phyloP scores from a whole-genome alignment of 2,797 vertebrate species.

The Notoglanidium macrostoma region DNA sequence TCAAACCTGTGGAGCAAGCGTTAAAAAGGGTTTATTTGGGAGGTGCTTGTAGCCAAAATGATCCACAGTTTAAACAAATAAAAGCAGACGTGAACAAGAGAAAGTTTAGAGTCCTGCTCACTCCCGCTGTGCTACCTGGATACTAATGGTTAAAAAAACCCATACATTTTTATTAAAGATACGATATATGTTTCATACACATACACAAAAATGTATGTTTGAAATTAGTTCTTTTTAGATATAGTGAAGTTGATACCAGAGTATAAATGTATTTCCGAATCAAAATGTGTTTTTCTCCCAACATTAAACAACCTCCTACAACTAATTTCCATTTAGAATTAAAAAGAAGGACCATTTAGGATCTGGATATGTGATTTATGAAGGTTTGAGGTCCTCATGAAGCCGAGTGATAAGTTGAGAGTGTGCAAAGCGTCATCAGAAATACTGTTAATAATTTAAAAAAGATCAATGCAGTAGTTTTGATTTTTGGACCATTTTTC shows the following conservation, averaged over 20 bases:
- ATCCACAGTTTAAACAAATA: neutral
- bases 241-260: neutral
- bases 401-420: neutral
- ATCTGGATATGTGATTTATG: too few relatives aligned
- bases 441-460: neutral
- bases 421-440: neutral
- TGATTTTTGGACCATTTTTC: neutral
- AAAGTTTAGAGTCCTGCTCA: neutral
- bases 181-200: neutral
- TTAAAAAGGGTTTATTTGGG: neutral
- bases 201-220: neutral
- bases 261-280: neutral
- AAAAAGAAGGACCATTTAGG: neutral
- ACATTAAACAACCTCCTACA: neutral
- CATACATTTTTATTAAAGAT: too few relatives aligned
- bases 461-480: neutral
- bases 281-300: neutral
- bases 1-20: constrained; percentile 81
- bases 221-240: neutral
- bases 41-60: neutral
- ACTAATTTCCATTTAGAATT: neutral
- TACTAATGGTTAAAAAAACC: neutral
- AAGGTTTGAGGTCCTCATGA: neutral
- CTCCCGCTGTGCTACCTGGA: neutral
- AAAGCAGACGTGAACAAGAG: neutral